Evolutionary conservation across 2,888 invertebrate genomes (phyloP), one percentile per base, ranked within the genome.

Genomic region (Pardosa pseudoannulata): DNA sequence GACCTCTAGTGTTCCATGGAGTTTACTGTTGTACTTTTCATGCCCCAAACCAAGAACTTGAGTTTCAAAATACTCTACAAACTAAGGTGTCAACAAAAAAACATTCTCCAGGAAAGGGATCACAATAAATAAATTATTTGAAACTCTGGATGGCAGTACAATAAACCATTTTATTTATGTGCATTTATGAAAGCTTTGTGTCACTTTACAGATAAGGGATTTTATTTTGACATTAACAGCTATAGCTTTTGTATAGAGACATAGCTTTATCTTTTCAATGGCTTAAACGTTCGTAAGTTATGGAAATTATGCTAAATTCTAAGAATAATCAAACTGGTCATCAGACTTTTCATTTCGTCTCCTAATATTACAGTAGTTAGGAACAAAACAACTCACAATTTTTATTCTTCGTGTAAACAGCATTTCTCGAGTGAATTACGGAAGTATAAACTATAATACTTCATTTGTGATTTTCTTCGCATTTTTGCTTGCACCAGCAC

Each of bases 121-220:
- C 5, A 16, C 19, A 13, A 6, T 28, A 36, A 67, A 19, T 19
- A 23, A 13, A n/a, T 67, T 36, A 23, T 41, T 41, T 46, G 9
- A 50, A 74, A 27, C 46, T 81, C 67, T 41, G 68, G 68, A 39
- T 81, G 56, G 36, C 68, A 68, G 32, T 67, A 68, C 50, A 73
- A 65, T 68, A 32, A 70, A 46, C 46, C 56, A 74, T 68, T 81
- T 81, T 46, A 56, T 41, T 72, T 46, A 23, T 79, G 72, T 39
- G 81, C 74, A 74, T 67, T 73, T 68, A 32, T 81, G 56, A 74
- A 74, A 27, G 68, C 39, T 68, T 70, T 74, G 36, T 67, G 68
- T 70, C 28, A n/a, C 32, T 16, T 32, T n/a, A 67, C n/a, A 67
- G 23, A 19, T n/a, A 67, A 67, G 67, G 9, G 23, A 19, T 32